A percentile compares a stretch with the other conserved stretches of the same genome.
Evolutionary conservation across 1,140 invertebrate genomes (phyloP).

Genomic region (Zaprionus ghesquierei): DNA sequence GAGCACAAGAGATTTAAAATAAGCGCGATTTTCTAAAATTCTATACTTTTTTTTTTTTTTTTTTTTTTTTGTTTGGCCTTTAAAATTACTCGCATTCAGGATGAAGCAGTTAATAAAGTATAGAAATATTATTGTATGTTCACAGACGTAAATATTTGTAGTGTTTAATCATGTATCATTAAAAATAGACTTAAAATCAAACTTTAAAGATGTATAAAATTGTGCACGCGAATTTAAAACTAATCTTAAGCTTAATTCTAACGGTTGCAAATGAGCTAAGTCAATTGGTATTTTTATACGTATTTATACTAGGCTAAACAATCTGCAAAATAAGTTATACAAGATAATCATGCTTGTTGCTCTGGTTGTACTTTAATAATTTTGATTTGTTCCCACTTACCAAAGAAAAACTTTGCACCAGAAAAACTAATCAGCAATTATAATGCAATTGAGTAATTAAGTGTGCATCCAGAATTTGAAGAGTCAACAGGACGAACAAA

Average conservation of each 20-base stretch:
- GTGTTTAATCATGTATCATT: neutral
- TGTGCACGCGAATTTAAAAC: neutral
- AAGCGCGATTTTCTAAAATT: conserved; percentile 27
- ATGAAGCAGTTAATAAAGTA: conserved; percentile 17
- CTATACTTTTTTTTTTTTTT: neutral
- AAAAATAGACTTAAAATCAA: neutral
- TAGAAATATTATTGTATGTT: neutral
- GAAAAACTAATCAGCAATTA: neutral
- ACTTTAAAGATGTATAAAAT: neutral
- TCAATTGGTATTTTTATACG: neutral
- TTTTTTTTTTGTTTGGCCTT: conserved; percentile 7
- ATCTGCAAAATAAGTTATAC: neutral
- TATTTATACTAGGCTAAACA: neutral
- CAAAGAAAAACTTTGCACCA: neutral
- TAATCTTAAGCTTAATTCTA: neutral
- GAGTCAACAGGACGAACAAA: neutral
- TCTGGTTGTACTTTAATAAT: conserved; percentile 11
- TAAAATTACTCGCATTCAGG: conserved; percentile 22
- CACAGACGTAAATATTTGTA: neutral
- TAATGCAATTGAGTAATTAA: neutral
- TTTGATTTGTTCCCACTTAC: neutral
- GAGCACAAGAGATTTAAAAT: conserved; percentile 39
- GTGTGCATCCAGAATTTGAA: neutral
- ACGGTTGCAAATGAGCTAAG: neutral
- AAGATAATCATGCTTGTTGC: neutral